These are phyloP conservation scores for Drosophila percnosoma DNA, from an alignment of 2,888 invertebrate genomes.

Conservation along the genomic window DNA sequence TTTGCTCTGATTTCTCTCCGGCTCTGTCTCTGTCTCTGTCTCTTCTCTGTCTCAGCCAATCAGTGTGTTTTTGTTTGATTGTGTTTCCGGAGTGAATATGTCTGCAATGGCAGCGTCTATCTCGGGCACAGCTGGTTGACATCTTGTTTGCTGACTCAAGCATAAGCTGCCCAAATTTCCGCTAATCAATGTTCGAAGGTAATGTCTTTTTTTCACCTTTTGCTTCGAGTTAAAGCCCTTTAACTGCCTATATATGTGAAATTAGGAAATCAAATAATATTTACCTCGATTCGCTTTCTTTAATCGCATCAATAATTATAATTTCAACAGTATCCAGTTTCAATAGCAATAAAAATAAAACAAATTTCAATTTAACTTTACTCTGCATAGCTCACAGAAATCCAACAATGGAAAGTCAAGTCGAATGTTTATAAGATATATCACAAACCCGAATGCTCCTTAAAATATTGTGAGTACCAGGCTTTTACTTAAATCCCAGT, in stretches of 20 bases:
- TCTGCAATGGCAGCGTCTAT: slow-evolving; percentile 35
- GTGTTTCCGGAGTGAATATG: slow-evolving; percentile 48
- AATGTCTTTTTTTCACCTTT: slow-evolving; percentile 7
- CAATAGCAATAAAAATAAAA: neutral
- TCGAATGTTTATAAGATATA: neutral
- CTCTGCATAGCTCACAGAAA: neutral
- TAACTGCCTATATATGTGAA: neutral
- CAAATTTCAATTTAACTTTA: neutral
- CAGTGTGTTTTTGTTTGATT: slow-evolving; percentile 17
- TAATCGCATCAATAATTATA: neutral
- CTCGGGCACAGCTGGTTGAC: slow-evolving; percentile 28
- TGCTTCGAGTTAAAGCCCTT: neutral
- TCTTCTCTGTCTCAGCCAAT: slow-evolving; percentile 26
- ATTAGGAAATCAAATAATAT: neutral
- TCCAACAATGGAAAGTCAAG: neutral
- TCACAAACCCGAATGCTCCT: neutral
- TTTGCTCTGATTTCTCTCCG: slow-evolving; percentile 49
- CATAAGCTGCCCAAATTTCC: slow-evolving; percentile 39
- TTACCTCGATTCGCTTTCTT: neutral
- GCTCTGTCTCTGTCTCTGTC: slow-evolving; percentile 2
- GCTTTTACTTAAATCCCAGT: neutral
- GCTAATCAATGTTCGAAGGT: slow-evolving; percentile 21
- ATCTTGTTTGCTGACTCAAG: neutral
- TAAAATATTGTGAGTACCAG: neutral
- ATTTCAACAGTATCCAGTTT: neutral